Percentiles rank a stretch among this genome's conserved stretches.
These are phyloP conservation scores for Dicyrtoma fusca DNA, from an alignment of 2,888 invertebrate species.

Conservation along the genomic window DNA sequence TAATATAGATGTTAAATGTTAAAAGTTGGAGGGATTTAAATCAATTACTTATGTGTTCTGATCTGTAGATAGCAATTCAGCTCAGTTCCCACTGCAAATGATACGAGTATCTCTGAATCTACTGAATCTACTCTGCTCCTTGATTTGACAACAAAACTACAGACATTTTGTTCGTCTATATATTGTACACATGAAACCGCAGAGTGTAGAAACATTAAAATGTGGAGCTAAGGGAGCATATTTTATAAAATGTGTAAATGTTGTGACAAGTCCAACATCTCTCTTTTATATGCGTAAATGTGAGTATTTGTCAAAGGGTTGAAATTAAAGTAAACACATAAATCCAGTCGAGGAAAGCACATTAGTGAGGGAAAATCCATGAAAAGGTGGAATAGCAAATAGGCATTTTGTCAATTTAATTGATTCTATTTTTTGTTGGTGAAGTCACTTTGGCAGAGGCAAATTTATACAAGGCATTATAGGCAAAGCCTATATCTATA, in stretches of 20 bases:
- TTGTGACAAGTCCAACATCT: neutral
- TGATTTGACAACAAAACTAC: no score
- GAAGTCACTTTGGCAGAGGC: constrained; percentile 5
- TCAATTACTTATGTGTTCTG: no score
- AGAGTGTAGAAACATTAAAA: no score
- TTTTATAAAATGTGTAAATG: constrained; percentile 5
- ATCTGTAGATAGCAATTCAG: no score
- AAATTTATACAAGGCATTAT: constrained; percentile 8
- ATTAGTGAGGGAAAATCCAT: no score
- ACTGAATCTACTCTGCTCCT: no score
- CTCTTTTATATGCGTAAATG: neutral
- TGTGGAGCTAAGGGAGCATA: neutral
- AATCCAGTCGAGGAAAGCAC: neutral
- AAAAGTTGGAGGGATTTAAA: no score
- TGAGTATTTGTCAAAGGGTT: neutral
- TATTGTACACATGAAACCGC: no score
- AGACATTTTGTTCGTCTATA: no score
- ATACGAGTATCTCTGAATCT: no score
- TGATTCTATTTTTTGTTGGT: constrained; percentile 6
- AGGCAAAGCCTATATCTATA: constrained; percentile 1
- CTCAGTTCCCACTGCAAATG: no score
- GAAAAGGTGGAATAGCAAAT: neutral
- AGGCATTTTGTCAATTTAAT: constrained; percentile 23
- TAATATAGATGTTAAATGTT: no score
- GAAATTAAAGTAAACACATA: neutral